Conservation (phyloP, 1,140 invertebrate genomes). For the Drosophila mojavensis region DNA sequence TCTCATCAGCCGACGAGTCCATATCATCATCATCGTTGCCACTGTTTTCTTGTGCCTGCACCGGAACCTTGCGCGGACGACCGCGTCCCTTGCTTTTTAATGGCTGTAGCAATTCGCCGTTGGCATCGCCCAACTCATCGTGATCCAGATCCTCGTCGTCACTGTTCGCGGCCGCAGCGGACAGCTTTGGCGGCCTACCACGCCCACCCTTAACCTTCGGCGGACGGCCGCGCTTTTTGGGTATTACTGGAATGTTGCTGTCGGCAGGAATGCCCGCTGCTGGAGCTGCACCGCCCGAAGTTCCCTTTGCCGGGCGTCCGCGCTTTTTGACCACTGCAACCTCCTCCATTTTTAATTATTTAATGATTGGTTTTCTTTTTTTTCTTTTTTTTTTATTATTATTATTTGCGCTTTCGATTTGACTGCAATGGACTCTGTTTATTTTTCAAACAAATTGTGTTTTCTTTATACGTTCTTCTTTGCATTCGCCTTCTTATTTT, state of each 20-base stretch:
- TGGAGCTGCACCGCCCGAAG: not conserved
- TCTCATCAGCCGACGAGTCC: constrained; percentile 17
- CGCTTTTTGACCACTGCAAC: constrained; percentile 54
- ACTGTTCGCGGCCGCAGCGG: not conserved
- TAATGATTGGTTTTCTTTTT: constrained; percentile 3
- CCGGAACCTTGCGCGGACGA: constrained; percentile 46
- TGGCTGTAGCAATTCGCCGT: constrained; percentile 30
- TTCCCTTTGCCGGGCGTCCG: constrained; percentile 56
- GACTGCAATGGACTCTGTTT: not conserved
- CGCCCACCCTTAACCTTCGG: constrained; percentile 43
- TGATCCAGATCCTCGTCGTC: constrained; percentile 24
- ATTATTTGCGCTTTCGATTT: constrained; percentile 3
- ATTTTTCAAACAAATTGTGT: constrained; percentile 6
- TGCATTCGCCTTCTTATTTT: constrained; percentile 19
- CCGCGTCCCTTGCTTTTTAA: constrained; percentile 60
- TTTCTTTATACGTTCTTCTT: constrained; percentile 19
- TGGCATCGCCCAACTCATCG: constrained; percentile 27
- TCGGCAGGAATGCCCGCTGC: constrained; percentile 26
- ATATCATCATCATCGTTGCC: constrained; percentile 37
- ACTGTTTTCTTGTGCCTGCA: not conserved
- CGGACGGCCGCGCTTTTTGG: constrained; percentile 66
- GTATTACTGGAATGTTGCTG: constrained; percentile 6
- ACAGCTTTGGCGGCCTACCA: constrained; percentile 33
- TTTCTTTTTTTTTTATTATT: not conserved
- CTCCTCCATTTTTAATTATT: constrained; percentile 50